Conservation (phyloP, 2,888 invertebrate genomes). For the Campoplex nolae region DNA sequence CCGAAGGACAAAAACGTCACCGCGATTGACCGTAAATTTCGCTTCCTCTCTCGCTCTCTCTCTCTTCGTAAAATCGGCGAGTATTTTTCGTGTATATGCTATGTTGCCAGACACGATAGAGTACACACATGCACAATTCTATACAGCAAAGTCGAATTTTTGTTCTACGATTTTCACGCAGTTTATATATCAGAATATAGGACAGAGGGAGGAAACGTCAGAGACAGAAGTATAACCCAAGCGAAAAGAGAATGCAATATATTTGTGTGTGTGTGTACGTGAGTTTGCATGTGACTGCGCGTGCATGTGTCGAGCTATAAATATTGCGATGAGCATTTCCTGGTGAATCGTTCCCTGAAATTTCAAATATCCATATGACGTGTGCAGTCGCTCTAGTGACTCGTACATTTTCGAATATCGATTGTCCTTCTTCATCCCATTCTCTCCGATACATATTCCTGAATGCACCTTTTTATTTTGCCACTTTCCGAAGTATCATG, state of each 20-base stretch:
- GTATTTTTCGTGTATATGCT: not conserved
- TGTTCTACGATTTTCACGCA: constrained; percentile 25
- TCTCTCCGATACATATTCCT: constrained; percentile 7
- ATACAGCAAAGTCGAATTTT: constrained; percentile 26
- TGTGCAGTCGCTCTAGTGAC: constrained; percentile 58
- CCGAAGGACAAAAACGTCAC: constrained; percentile 35
- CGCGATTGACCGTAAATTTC: constrained; percentile 56
- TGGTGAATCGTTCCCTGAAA: constrained; percentile 46
- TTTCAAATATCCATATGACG: constrained; percentile 59
- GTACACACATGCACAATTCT: not conserved
- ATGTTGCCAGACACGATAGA: not conserved
- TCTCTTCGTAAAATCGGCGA: not conserved
- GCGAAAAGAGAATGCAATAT: constrained; percentile 39
- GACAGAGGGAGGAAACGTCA: constrained; percentile 23
- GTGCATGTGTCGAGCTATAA: constrained; percentile 40
- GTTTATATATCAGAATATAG: constrained; percentile 22
- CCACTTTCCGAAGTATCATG: constrained; percentile 17
- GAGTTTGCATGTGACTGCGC: not conserved
- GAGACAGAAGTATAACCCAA: constrained; percentile 30
- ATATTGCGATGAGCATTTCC: constrained; percentile 58
- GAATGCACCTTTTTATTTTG: constrained; percentile 9
- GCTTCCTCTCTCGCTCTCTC: not conserved
- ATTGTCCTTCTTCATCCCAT: constrained; percentile 32
- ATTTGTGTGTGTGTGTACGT: not conserved
- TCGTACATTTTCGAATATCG: constrained; percentile 62